A percentile compares a stretch with the other conserved stretches of the same genome.
Evolutionary conservation across 2,888 invertebrate genomes (phyloP).

Genomic region (Venusia cambrica): DNA sequence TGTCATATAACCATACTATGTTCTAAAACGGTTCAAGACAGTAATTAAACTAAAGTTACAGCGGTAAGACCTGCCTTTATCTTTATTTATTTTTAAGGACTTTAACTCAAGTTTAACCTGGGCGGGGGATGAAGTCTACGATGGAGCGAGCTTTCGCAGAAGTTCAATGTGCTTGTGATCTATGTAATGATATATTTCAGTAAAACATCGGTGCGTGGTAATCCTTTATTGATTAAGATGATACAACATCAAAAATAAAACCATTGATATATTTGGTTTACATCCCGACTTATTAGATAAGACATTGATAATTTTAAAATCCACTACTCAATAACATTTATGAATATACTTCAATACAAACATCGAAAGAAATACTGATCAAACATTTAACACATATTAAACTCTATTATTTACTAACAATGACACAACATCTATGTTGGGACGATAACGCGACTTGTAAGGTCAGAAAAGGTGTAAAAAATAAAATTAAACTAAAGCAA

Average conservation of each 20-base stretch:
- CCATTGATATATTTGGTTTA: constrained; percentile 49
- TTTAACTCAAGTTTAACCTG: too few species aligned
- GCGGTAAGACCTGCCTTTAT: too few species aligned
- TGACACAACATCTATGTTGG: constrained; percentile 63
- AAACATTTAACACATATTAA: constrained; percentile 68
- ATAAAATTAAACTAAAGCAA: constrained; percentile 31
- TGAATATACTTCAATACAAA: constrained; percentile 45
- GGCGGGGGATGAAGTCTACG: too few species aligned
- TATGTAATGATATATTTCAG: constrained; percentile 16
- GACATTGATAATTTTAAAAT: constrained; percentile 57
- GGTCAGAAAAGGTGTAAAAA: constrained; percentile 39
- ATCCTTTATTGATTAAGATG: constrained; percentile 64
- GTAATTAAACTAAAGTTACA: too few species aligned
- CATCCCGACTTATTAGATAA: constrained; percentile 50
- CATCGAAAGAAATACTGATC: constrained; percentile 68
- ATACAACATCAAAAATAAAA: constrained; percentile 65
- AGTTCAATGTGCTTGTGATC: too few species aligned
- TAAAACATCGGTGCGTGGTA: constrained; percentile 36
- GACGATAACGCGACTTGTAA: constrained; percentile 49
- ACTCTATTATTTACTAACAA: constrained; percentile 53
- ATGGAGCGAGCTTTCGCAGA: too few species aligned
- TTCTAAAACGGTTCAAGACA: too few species aligned
- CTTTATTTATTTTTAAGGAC: too few species aligned
- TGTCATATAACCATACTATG: too few species aligned
- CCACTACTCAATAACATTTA: constrained; percentile 62